Evolutionary conservation across 2,888 invertebrate species (phyloP), one percentile per base, ranked within the genome.

Genomic region (Bursaphelenchus okinawaensis): DNA sequence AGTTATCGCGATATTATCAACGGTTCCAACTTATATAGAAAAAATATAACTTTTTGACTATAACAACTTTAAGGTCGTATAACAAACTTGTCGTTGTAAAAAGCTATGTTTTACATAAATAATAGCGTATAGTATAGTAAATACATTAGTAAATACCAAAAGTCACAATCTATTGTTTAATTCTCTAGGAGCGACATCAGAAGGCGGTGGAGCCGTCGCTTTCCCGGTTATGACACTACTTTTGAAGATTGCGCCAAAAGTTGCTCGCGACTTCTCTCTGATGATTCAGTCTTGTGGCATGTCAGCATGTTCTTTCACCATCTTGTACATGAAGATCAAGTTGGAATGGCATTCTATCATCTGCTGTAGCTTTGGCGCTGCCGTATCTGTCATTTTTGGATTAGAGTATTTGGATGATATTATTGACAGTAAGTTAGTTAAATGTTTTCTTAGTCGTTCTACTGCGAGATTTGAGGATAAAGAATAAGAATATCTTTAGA

Each of bases 261-360:
- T 57, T 4, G 69, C 72, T 2, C 59, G 72, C 19, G 72, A 72
- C 50, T 72, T 72, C 56, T 69, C 72, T 0, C 54, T 72, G 4
- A 72, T 72, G 71, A 73, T 73, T 28, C 72, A 72, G 55, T 60
- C 66, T 1, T 67, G 54, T 40, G 72, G 71, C 23, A 79, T 81
- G 80, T 72, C 76, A 0, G 71, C 76, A 1, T 80, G 79, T 23
- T 67, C 79, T n/a, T 75, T 76, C 62, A 71, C 76, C 23, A 78
- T 81, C 40, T 55, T 78, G 55, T 75, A 70, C 65, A 75, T 77
- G 75, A 56, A 54, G 27, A 62, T 73, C 24, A 60, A 66, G 9
- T 22, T 73, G 4, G 73, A 73, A 54, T 74, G 74, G 69, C 59
- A 67, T 40, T 54, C 58, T 2, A 57, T 78, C 31, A 58, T 74